A percentile compares a stretch with the other conserved stretches of the same genome.
These are phyloP conservation scores for Amblyopsis rosae DNA, from an alignment of 2,113 vertebrate species.

Conservation along the genomic window DNA sequence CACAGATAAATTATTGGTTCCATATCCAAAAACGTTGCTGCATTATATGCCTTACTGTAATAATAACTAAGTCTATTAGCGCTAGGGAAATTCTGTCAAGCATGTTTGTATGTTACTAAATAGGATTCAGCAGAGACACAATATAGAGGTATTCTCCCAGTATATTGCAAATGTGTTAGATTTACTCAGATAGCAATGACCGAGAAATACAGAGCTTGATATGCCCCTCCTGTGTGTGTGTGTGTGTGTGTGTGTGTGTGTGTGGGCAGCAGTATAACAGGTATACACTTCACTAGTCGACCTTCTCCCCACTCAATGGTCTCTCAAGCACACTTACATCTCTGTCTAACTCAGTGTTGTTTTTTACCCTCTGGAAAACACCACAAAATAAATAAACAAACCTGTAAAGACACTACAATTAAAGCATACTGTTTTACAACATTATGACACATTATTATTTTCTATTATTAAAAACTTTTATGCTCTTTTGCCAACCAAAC, in stretches of 20 bases:
- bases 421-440: too few species aligned
- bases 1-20: background rate
- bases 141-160: background rate
- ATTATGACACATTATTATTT: too few species aligned
- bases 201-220: slow-evolving; percentile 38
- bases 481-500: too few species aligned
- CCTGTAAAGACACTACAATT: background rate
- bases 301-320: slow-evolving; percentile 38
- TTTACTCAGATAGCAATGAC: slow-evolving; percentile 42
- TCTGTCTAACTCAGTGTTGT: slow-evolving; percentile 1
- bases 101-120: background rate
- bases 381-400: background rate
- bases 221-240: slow-evolving; percentile 34
- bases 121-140: background rate
- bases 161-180: slow-evolving; percentile 39
- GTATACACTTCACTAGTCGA: slow-evolving; percentile 28
- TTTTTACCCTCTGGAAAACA: background rate
- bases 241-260: slow-evolving; percentile 4
- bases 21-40: background rate
- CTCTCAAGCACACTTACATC: slow-evolving; percentile 34
- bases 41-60: too few species aligned
- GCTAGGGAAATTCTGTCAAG: too few species aligned
- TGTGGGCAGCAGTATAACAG: slow-evolving; percentile 57
- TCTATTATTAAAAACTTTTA: too few species aligned
- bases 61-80: too few species aligned